Conservation (phyloP, 2,113 vertebrate genomes). For the Upupa epops region DNA sequence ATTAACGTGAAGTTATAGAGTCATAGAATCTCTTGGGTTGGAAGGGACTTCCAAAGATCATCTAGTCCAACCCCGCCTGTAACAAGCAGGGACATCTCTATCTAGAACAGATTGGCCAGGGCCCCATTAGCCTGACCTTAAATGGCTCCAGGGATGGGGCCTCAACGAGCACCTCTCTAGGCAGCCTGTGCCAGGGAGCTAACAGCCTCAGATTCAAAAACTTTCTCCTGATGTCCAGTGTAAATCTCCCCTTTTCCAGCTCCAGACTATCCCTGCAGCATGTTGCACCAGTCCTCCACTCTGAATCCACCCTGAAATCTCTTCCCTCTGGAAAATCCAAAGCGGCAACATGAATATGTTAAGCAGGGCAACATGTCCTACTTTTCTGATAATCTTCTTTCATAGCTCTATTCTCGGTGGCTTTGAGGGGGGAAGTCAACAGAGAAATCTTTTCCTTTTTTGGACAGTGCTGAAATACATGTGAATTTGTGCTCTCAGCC, state of each 20-base stretch:
- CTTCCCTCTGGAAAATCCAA: conserved; percentile 24
- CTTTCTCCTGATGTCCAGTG: too few species aligned
- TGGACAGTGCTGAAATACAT: not conserved
- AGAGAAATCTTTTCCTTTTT: not conserved
- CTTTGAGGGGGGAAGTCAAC: not conserved
- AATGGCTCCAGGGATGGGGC: too few species aligned
- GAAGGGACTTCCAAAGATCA: too few species aligned
- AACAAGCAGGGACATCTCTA: too few species aligned
- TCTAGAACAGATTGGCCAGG: too few species aligned
- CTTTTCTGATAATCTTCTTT: conserved; percentile 39
- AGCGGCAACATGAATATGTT: conserved; percentile 11
- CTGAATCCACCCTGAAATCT: not conserved
- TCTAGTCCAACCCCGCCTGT: too few species aligned
- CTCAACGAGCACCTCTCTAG: too few species aligned
- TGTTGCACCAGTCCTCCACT: not conserved
- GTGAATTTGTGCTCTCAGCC: not conserved
- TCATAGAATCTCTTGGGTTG: too few species aligned
- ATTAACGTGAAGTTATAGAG: not conserved
- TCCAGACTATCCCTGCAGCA: accelerated
- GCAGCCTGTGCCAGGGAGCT: too few species aligned
- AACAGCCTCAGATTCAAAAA: too few species aligned
- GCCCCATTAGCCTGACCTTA: too few species aligned
- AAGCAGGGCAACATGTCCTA: conserved; percentile 28
- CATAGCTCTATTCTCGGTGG: not conserved
- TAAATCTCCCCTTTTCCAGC: too few species aligned